Conservation (phyloP, 2,797 vertebrate genomes). For the Nannoperca australis region DNA sequence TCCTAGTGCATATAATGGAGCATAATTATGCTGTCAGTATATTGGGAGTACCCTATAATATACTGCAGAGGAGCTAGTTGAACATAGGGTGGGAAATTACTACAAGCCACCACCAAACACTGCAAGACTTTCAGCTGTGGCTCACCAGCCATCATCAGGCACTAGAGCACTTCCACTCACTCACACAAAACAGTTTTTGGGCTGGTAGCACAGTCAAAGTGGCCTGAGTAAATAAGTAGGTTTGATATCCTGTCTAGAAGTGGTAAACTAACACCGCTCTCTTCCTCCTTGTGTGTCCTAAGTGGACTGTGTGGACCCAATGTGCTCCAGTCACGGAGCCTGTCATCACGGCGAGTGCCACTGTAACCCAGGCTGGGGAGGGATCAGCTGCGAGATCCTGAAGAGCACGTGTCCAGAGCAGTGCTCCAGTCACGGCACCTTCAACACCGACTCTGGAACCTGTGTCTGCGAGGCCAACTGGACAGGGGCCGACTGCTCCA, state of each 20-base stretch:
- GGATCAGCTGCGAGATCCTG: conserved; percentile 92
- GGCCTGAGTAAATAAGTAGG: conserved; percentile 44
- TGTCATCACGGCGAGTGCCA: conserved; percentile 97
- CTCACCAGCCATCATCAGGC: conserved; percentile 40
- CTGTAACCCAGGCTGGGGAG: conserved; percentile 96
- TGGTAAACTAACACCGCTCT: conserved; percentile 50
- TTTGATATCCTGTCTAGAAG: conserved; percentile 35
- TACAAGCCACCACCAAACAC: conserved; percentile 48
- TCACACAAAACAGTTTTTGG: conserved; percentile 27
- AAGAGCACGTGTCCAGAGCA: conserved; percentile 97
- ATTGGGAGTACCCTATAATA: conserved; percentile 66
- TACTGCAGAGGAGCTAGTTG: conserved; percentile 48
- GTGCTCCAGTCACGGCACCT: conserved; percentile 95
- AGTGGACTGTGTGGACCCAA: conserved; percentile 95
- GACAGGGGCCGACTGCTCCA: conserved; percentile 96
- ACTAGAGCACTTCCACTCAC: conserved; percentile 33
- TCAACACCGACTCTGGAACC: conserved; percentile 91
- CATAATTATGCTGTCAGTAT: conserved; percentile 73
- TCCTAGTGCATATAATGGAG: conserved; percentile 63
- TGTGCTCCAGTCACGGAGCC: conserved; percentile 92
- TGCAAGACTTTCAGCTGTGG: conserved; percentile 31
- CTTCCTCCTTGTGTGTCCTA: conserved; percentile 43
- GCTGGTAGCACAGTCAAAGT: conserved; percentile 35
- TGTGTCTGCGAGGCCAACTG: conserved; percentile 95
- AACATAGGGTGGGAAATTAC: conserved; percentile 64